A percentile compares a stretch with the other conserved stretches of the same genome.
Conservation (phyloP, 2,797 vertebrate genomes). For the Steatocranus sp. region DNA sequence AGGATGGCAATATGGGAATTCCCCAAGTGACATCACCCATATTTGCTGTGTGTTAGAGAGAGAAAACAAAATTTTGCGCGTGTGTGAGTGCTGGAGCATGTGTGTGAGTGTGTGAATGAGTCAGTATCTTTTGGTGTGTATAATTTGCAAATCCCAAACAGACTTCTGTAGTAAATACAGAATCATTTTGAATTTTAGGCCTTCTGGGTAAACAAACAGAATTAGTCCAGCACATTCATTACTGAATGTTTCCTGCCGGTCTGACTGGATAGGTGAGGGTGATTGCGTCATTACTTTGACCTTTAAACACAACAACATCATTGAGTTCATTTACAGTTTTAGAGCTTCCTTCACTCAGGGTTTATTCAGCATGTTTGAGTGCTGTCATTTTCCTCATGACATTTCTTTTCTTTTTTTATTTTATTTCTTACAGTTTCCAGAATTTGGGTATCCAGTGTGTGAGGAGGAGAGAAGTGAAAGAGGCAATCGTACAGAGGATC, state of each 20-base stretch:
- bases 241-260: not conserved
- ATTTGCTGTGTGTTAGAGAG: constrained; percentile 32
- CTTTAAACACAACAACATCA: not conserved
- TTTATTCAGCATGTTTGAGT: not conserved
- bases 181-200: not conserved
- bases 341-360: not conserved
- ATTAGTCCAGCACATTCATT: not conserved
- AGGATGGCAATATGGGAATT: constrained; percentile 63
- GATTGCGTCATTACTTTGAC: not conserved
- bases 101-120: constrained; percentile 31
- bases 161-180: not conserved
- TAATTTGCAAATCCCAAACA: constrained; percentile 20
- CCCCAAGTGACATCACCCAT: constrained; percentile 72
- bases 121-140: constrained; percentile 26
- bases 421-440: constrained; percentile 83
- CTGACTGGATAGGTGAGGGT: not conserved
- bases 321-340: not conserved
- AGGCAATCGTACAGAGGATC: constrained; percentile 88
- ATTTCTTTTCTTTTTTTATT: not conserved
- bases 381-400: not conserved
- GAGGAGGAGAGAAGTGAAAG: constrained; percentile 92
- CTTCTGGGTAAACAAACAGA: not conserved
- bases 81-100: not conserved
- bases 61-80: constrained; percentile 28
- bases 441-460: constrained; percentile 98